phyloP scores from a whole-genome alignment of 37 sponge, comb jelly and placozoan species.

The Aplysina aerophoba region DNA sequence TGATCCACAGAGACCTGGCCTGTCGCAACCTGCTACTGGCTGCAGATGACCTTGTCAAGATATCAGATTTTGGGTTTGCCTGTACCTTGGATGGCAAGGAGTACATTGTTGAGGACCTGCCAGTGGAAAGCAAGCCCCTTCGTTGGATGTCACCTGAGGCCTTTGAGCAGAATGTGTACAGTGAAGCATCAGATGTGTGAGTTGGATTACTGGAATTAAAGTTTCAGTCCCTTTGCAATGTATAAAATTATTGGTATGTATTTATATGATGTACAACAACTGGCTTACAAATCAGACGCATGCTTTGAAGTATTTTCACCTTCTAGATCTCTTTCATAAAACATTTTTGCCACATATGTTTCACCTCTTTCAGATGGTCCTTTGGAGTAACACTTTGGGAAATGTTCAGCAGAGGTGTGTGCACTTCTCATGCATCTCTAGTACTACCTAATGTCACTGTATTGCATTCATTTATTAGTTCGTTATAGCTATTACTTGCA shows the following conservation, averaged over 20 bases:
- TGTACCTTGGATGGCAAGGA: background rate
- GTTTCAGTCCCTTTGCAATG: background rate
- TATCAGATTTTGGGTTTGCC: slow-evolving; percentile 33
- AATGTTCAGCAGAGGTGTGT: slow-evolving; percentile 13
- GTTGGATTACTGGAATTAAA: background rate
- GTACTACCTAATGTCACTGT: too few species aligned
- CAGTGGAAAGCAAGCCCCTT: slow-evolving; percentile 12
- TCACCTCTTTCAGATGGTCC: background rate
- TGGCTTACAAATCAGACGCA: too few species aligned
- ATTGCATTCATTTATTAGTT: too few species aligned
- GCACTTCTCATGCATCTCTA: too few species aligned
- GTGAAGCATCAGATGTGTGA: slow-evolving; percentile 33
- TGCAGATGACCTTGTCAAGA: slow-evolving; percentile 1
- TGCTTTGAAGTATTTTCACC: too few species aligned
- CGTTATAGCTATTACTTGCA: too few species aligned
- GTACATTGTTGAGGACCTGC: background rate
- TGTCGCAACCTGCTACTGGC: slow-evolving; percentile 14
- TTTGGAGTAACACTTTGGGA: slow-evolving; percentile 28
- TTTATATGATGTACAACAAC: too few species aligned
- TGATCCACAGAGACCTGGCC: slow-evolving; percentile 27
- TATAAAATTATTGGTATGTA: too few species aligned
- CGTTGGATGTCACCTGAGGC: slow-evolving; percentile 35
- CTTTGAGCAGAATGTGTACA: slow-evolving; percentile 24
- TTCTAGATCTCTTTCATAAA: too few species aligned
- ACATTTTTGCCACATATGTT: too few species aligned